A percentile compares a stretch with the other conserved stretches of the same genome.
These are phyloP conservation scores for Drosophila neotestacea DNA, from an alignment of 2,888 invertebrate genomes.

Conservation along the genomic window DNA sequence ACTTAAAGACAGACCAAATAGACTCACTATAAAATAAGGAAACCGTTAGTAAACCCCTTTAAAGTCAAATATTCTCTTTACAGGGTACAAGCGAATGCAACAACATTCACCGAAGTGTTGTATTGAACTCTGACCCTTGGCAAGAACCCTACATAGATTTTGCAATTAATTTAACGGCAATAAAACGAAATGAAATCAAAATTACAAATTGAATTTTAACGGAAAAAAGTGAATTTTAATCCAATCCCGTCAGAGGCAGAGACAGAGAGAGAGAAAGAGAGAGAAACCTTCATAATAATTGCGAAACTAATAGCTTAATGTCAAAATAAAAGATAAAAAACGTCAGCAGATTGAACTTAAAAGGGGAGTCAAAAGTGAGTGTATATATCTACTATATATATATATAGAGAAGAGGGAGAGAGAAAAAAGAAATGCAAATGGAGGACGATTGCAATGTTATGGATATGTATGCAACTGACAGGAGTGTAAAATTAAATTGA, in stretches of 20 bases:
- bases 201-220: conserved; percentile 38
- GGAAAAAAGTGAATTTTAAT: conserved; percentile 28
- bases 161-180: conserved; percentile 6
- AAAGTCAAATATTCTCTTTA: background rate
- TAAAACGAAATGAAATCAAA: conserved; percentile 34
- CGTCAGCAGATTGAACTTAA: background rate
- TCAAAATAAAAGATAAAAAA: conserved; percentile 8
- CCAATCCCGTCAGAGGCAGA: background rate
- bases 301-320: conserved; percentile 39
- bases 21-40: too few relatives aligned
- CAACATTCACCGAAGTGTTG: conserved; percentile 28
- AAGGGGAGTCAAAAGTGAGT: conserved; percentile 1
- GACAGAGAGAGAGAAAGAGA: background rate
- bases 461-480: conserved; percentile 12
- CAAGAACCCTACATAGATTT: background rate
- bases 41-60: too few relatives aligned
- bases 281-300: conserved; percentile 34
- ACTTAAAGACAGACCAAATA: too few relatives aligned
- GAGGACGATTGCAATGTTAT: background rate
- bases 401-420: too few relatives aligned
- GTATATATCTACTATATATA: background rate
- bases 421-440: background rate
- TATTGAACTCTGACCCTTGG: conserved; percentile 3
- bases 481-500: conserved; percentile 14
- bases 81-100: conserved; percentile 37